These are phyloP conservation scores for Phengaris alcon DNA, from an alignment of 2,888 invertebrate species.

Conservation along the genomic window DNA sequence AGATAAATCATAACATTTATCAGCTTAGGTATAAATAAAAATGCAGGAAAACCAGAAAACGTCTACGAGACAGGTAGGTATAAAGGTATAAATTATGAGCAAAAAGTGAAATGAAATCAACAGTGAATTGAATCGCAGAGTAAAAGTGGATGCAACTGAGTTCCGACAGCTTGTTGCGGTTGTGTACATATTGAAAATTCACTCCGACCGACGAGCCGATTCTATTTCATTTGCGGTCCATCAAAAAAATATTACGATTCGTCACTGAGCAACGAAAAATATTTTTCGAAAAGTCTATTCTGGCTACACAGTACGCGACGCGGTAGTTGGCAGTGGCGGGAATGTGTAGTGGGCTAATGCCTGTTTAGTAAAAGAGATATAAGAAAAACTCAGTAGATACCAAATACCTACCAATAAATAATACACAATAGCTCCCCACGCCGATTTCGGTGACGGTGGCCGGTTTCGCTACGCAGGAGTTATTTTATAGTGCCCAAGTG, in stretches of 20 bases:
- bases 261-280: background rate
- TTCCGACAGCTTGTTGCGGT: slow-evolving; percentile 21
- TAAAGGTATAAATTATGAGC: background rate
- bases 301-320: background rate
- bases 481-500: too few species aligned
- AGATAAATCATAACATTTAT: background rate
- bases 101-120: slow-evolving; percentile 17
- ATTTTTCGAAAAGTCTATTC: background rate
- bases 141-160: slow-evolving; percentile 26
- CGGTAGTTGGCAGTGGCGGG: too few species aligned
- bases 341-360: too few species aligned
- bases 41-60: background rate
- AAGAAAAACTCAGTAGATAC: too few species aligned
- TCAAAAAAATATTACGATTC: slow-evolving; percentile 17
- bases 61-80: background rate
- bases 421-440: too few species aligned
- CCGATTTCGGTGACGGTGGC: too few species aligned
- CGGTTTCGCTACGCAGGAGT: too few species aligned
- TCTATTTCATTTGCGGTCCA: slow-evolving; percentile 26
- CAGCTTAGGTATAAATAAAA: background rate
- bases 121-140: background rate
- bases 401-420: too few species aligned
- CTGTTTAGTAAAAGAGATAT: too few species aligned
- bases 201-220: slow-evolving; percentile 7
- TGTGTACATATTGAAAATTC: slow-evolving; percentile 21